These are phyloP conservation scores for Nomia melanderi DNA, from an alignment of 1,140 invertebrate species.

Conservation along the genomic window DNA sequence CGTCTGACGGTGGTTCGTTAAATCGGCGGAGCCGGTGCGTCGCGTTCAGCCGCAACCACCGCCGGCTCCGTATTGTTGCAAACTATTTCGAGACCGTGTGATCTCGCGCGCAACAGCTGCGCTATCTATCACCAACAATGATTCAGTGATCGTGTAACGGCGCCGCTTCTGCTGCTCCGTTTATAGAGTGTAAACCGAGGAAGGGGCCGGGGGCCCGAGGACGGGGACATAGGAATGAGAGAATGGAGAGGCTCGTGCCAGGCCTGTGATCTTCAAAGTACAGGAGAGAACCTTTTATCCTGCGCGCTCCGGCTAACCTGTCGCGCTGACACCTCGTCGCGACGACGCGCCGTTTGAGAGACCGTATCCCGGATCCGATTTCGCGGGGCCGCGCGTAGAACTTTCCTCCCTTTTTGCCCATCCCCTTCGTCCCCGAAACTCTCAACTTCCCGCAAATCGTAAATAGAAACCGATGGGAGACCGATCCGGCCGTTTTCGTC, in stretches of 20 bases:
- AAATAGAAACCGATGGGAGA: neutral
- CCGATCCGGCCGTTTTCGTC: too few relatives aligned
- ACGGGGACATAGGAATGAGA: constrained; percentile 12
- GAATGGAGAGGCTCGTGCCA: constrained; percentile 60
- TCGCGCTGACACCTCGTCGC: constrained; percentile 50
- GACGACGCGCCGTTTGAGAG: constrained; percentile 43
- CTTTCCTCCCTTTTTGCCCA: constrained; percentile 15
- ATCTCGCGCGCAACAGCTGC: constrained; percentile 76
- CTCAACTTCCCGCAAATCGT: neutral
- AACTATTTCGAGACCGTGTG: constrained; percentile 78
- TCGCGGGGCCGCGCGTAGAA: constrained; percentile 19
- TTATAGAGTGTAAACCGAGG: constrained; percentile 73
- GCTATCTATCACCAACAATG: constrained; percentile 79
- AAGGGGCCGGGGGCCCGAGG: neutral
- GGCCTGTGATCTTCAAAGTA: constrained; percentile 75
- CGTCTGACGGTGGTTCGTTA: constrained; percentile 52
- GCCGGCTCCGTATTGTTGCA: constrained; percentile 68
- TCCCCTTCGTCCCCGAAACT: constrained; percentile 7
- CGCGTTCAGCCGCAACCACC: constrained; percentile 23
- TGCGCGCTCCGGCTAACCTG: constrained; percentile 49
- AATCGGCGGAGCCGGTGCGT: constrained; percentile 44
- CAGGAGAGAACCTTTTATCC: constrained; percentile 64
- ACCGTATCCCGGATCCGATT: constrained; percentile 58
- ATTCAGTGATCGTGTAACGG: constrained; percentile 77
- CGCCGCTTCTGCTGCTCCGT: constrained; percentile 60